Percentiles rank a stretch among this genome's conserved stretches.
Conservation (phyloP, 2,888 invertebrate species). For the Diarsia dahlii region DNA sequence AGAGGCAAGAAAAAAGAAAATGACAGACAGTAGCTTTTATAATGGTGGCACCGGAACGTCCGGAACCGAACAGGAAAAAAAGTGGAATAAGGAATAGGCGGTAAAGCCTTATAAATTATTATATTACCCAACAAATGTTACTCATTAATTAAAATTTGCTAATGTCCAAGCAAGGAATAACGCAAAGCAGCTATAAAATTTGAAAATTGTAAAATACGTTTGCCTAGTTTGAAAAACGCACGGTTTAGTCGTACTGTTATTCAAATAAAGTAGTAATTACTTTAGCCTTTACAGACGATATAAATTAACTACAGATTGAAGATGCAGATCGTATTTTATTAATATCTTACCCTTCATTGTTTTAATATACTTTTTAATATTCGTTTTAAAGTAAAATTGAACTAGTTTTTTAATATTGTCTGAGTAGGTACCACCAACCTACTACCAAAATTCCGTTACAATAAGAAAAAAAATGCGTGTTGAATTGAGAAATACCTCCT, state of each 20-base stretch:
- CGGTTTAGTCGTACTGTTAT: slow-evolving; percentile 26
- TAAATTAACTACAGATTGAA: not conserved
- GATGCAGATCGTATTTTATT: not conserved
- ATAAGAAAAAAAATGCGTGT: not conserved
- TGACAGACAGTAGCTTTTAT: slow-evolving; percentile 11
- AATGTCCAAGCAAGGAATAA: not conserved
- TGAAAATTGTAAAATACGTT: not conserved
- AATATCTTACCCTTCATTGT: not conserved
- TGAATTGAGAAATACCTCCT: not conserved
- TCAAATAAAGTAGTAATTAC: not conserved
- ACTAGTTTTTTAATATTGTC: not conserved
- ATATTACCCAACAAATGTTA: not conserved
- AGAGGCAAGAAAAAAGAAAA: not conserved
- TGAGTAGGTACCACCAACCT: not conserved
- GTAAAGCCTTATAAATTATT: not conserved
- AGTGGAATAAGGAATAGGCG: too few relatives aligned
- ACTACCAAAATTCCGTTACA: not conserved
- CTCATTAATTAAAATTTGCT: not conserved
- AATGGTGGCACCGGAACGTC: too few relatives aligned
- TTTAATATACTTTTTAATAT: not conserved
- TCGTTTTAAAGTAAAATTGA: not conserved
- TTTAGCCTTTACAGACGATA: not conserved
- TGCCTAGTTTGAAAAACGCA: not conserved
- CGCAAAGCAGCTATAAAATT: not conserved
- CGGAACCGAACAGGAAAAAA: slow-evolving; percentile 2